Evolutionary conservation across 2,797 vertebrate species (phyloP), one percentile per base, ranked within the genome.

Genomic region (Margarornis squamiger): DNA sequence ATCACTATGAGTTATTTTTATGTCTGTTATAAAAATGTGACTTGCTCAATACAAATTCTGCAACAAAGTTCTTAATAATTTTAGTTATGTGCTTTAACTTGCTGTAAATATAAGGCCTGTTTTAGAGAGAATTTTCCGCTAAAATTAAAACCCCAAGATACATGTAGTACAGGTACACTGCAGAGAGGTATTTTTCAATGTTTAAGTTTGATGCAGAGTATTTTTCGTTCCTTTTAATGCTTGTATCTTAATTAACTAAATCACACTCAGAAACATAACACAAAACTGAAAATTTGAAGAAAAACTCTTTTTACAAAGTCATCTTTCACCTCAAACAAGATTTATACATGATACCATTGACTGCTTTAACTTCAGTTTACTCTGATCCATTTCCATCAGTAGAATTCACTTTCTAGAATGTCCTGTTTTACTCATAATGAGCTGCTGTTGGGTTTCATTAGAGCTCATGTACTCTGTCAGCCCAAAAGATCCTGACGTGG

Each of bases 261-360:
- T 65, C 3, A 13, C 8, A 26, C 70, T 58, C 36, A 58, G 19
- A 61, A 78, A 39, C 14, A 29, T 20, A 23, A 17, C 48, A 48
- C 2, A 59, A 76, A 92, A 63, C 32, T 51, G 62, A 72, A 90
- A 86, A 79, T 38, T 1, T 38, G 70, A 23, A 26, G 11, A 52
- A 63, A 32, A 48, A 16, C 3, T 8, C 34, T 18, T 78, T 63
- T 77, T 36, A 32, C 8, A 78, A 67, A 68, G 34, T 5, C 8
- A 12, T 80, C 36, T 75, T 78, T 52, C 3, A n/a, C 24, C 10
- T 46, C 45, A 13, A 41, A 6, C 43, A 12, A 36, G 14, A 23
- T 48, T 78, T 70, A 21, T 34, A 12, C 3, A 0, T 32, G 4
- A 9, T 45, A 24, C 24, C 1, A 0, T 26, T 14, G 20, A 46